Percentiles rank a stretch among this genome's conserved stretches.
Evolutionary conservation across 2,113 vertebrate species (phyloP).

Genomic region (Anas platyrhynchos): DNA sequence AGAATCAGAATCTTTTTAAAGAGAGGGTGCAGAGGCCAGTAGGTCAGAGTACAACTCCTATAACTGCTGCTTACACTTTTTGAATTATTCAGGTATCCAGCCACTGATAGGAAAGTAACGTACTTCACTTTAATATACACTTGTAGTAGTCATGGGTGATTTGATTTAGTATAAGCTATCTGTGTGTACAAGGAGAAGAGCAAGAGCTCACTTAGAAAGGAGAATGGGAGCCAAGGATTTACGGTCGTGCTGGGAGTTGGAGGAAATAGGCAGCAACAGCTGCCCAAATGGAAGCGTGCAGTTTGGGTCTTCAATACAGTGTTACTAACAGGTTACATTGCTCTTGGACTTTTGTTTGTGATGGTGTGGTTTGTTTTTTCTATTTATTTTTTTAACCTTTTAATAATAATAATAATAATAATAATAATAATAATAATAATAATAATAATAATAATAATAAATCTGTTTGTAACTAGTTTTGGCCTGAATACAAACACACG

Average conservation of each 20-base stretch:
- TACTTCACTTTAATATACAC: not conserved
- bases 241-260: not conserved
- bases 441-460: no score
- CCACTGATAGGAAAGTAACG: not conserved
- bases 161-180: not conserved
- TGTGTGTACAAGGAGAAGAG: not conserved
- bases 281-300: not conserved
- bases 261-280: not conserved
- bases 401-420: no score
- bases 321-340: not conserved
- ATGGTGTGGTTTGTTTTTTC: not conserved
- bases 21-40: not conserved
- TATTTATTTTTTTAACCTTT: not conserved
- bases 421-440: no score
- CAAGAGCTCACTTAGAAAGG: fast-evolving
- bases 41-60: not conserved
- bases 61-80: not conserved
- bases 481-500: not conserved
- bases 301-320: not conserved
- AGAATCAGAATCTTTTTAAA: not conserved
- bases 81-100: not conserved
- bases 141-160: not conserved
- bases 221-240: not conserved
- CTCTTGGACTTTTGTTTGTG: not conserved
- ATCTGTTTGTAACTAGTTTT: not conserved